Base-by-base conservation (phyloP, 2,888 invertebrate genomes). In the Cephus pulcher region DNA sequence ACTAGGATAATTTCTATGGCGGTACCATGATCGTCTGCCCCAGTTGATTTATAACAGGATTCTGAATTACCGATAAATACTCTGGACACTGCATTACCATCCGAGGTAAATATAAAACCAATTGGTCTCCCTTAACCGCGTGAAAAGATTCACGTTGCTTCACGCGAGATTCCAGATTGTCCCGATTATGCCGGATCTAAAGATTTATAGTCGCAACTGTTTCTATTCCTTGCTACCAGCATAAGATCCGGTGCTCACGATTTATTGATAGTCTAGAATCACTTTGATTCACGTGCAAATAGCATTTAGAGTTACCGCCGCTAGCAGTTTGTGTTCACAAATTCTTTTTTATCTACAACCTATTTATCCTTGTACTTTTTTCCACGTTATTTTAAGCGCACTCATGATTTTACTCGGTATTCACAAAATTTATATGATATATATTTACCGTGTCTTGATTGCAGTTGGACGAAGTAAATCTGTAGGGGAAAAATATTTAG, bases 241-340 rank as follows among this genome's bases (percentile, higher is more conserved):
- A 23, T 73, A 76, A 80, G 78, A 79, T 78, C 78, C 81, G 78
- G 80, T 84, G 76, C 80, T 82, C 85, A 81, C 80, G 84, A 84
- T 85, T 88, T 88, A 88, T 88, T 88, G 88, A 87, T 87, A 85
- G 86, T 82, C 80, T 80, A 74, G 86, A 86, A 87, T 87, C 86
- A 83, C 84, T 84, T 75, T 70, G 74, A 69, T 56, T 32, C 34
- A 37, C 70, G 70, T 33, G 69, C 69, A 34, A n/a, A 71, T 40
- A 34, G 68, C 37, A 56, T 23, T 56, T 56, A 56, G 2, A 23
- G 56, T 56, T 56, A 56, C 56, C 9, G 56, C 56, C 56, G 23
- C 2, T 23, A 15, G 1, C 73, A 32, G 32, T 73, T 33, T 37
- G 30, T 73, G 30, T 34, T 69, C 74, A 23, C 9, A 34, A 74